Evolutionary conservation across 2,113 vertebrate genomes (phyloP), one percentile per base, ranked within the genome.

Genomic region (Salvator merianae): DNA sequence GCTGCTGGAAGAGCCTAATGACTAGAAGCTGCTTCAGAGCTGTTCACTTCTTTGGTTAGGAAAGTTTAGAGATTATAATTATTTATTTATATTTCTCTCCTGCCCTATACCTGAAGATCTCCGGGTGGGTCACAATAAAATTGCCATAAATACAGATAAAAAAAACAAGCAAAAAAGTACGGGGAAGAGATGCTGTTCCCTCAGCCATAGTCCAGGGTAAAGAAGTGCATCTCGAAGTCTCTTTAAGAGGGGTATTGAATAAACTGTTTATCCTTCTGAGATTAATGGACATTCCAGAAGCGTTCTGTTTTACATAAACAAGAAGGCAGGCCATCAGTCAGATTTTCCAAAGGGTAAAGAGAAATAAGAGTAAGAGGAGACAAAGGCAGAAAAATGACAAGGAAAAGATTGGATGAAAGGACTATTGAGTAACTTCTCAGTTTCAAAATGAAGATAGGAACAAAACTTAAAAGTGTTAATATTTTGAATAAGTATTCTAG

Each of bases 231-330:
- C 14, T 59, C 28, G 47, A 84, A 71, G 59, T 28, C 53, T 84
- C 63, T 84, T 84, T 24, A 70, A 71, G 78, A 78, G 26, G 28
- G 26, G 32, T 40, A 16, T 40, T 65, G 69, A 81, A 76, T 75
- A 70, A 84, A 84, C 65, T 84, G 62, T 76, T 76, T 75, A 81
- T 75, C 72, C 32, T 65, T 81, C 30, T 12, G 47, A 76, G 72
- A 86, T 80, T 59, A 76, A 53, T 28, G 65, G 30, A 38, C 50
- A 69, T 79, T 85, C 38, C 69, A 79, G 68, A 73, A 36, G 68
- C 72, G 68, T 85, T 73, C 69, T 79, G 40, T 10, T 72, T 85
- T 73, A 50, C 36, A 26, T 85, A n/a, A 85, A 50, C 68, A 79
- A 34, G 53, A 38, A n/a, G 1, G 1, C 66, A 62, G 63, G 83